These are phyloP conservation scores for Dolichallabes microphthalmus DNA, from an alignment of 2,113 vertebrate species.

Conservation along the genomic window DNA sequence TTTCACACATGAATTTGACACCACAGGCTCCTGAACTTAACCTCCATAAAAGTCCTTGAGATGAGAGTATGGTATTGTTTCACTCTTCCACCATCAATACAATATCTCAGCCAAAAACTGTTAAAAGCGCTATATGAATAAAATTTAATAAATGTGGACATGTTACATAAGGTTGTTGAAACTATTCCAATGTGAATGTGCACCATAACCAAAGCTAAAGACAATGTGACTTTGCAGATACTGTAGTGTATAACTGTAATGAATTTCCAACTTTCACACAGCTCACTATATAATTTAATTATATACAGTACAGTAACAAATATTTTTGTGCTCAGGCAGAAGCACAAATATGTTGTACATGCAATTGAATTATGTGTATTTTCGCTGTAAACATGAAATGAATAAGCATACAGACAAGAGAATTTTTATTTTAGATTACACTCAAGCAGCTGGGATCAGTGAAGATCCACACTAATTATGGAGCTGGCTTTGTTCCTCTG, in stretches of 20 bases:
- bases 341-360: not conserved
- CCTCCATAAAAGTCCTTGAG: too few species aligned
- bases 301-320: not conserved
- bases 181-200: too few species aligned
- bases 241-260: not conserved
- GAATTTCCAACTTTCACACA: not conserved
- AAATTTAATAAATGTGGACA: too few species aligned
- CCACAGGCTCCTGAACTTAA: too few species aligned
- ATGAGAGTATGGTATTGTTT: too few species aligned
- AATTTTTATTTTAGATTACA: not conserved
- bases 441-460: not conserved
- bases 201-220: too few species aligned
- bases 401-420: not conserved
- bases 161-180: too few species aligned
- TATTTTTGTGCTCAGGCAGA: not conserved
- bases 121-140: too few species aligned
- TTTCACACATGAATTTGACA: too few species aligned
- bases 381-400: not conserved
- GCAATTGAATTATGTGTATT: not conserved
- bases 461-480: not conserved
- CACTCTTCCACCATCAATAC: too few species aligned
- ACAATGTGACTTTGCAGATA: too few species aligned
- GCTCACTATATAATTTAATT: not conserved
- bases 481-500: not conserved
- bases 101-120: too few species aligned